phyloP scores from a whole-genome alignment of 2,888 invertebrate genomes.

The Eupithecia insigniata region DNA sequence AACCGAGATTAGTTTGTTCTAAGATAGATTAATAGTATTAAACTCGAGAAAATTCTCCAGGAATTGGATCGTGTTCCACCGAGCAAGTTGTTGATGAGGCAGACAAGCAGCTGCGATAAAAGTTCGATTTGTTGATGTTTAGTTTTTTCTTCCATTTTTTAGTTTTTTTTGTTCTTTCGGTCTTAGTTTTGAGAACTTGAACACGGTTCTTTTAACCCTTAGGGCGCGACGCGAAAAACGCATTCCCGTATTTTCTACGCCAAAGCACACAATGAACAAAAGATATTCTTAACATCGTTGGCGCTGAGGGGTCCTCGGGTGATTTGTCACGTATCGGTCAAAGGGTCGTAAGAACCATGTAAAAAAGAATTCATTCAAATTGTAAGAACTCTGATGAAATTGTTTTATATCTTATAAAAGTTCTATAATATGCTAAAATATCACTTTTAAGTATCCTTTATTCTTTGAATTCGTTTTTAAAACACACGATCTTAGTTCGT shows the following conservation, averaged over 20 bases:
- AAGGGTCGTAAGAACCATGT: neutral
- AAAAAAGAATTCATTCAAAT: neutral
- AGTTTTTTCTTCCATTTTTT: neutral
- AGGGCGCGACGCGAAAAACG: no score
- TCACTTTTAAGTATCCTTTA: no score
- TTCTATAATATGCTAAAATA: no score
- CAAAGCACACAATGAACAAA: no score
- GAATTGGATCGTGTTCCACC: constrained; percentile 55
- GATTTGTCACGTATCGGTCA: no score
- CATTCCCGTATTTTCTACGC: no score
- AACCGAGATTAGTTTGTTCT: constrained; percentile 43
- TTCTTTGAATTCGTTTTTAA: no score
- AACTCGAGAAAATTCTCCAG: constrained; percentile 45
- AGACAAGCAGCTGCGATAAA: neutral
- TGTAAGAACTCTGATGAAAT: neutral
- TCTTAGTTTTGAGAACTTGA: neutral
- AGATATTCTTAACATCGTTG: no score
- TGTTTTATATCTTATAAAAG: no score
- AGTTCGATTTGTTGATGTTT: neutral
- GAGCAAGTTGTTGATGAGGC: constrained; percentile 3
- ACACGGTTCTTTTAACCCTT: neutral
- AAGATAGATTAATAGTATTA: constrained; percentile 54
- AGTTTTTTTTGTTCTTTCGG: neutral
- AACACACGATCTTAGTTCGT: no score
- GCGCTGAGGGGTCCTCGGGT: no score